Evolutionary conservation across 37 sponge, comb jelly and placozoan species (phyloP).

Genomic region (Geodia barretti): DNA sequence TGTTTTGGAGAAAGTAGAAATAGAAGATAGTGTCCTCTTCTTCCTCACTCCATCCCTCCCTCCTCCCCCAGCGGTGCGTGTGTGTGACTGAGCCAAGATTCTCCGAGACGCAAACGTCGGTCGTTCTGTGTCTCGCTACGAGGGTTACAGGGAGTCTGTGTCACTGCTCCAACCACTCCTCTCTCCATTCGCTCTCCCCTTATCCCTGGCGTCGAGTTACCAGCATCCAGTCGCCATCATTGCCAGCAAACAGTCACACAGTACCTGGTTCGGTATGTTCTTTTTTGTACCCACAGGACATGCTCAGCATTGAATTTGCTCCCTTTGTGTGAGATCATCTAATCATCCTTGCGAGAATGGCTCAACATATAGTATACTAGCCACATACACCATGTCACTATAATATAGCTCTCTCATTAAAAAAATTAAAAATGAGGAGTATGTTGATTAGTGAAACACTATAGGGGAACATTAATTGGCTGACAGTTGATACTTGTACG

Average conservation of each 20-base stretch:
- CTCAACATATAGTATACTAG: too few species aligned
- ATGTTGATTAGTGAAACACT: too few species aligned
- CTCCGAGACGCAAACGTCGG: constrained; percentile 31
- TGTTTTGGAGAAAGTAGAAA: too few species aligned
- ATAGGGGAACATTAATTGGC: too few species aligned
- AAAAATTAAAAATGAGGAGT: too few species aligned
- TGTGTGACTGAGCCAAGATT: constrained; percentile 75
- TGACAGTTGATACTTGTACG: too few species aligned
- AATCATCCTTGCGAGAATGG: too few species aligned
- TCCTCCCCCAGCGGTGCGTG: constrained; percentile 12
- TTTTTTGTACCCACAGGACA: too few species aligned
- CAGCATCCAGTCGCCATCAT: constrained; percentile 86
- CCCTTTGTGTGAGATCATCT: too few species aligned
- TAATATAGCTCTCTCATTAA: too few species aligned
- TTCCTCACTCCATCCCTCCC: not conserved
- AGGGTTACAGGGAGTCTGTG: constrained; percentile 82
- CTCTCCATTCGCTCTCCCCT: constrained; percentile 32
- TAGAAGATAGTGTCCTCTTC: not conserved
- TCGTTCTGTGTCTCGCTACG: constrained; percentile 78
- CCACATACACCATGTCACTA: too few species aligned
- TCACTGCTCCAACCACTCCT: constrained; percentile 71
- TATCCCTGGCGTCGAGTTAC: constrained; percentile 27
- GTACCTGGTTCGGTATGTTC: constrained; percentile 61
- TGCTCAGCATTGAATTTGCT: too few species aligned
- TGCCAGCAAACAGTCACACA: constrained; percentile 87